A percentile compares a stretch with the other conserved stretches of the same genome.
phyloP scores from a whole-genome alignment of 2,888 invertebrate species.

The Hypolimnas misippus region DNA sequence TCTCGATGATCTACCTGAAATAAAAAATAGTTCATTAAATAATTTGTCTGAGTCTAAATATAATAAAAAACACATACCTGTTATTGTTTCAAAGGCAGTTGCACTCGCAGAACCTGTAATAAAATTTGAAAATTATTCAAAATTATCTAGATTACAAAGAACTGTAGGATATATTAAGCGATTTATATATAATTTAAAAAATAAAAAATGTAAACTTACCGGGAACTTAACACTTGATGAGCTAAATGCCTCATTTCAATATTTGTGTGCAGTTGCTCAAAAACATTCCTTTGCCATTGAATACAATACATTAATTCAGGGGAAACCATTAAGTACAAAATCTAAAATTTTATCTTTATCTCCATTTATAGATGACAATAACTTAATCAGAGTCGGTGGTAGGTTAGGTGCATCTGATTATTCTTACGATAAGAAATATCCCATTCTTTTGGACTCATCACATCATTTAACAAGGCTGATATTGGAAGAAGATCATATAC shows the following conservation, averaged over 20 bases:
- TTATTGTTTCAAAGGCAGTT: not conserved
- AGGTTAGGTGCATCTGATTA: no score
- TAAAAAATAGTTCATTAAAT: conserved; percentile 2
- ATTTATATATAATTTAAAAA: conserved; percentile 36
- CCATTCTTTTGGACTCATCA: no score
- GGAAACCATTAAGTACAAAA: no score
- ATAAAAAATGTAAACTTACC: conserved; percentile 22
- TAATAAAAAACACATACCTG: conserved; percentile 14
- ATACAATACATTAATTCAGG: no score
- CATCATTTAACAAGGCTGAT: not conserved
- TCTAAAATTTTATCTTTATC: no score
- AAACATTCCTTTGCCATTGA: no score
- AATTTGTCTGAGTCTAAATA: conserved; percentile 6
- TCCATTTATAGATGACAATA: no score
- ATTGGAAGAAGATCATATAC: no score
- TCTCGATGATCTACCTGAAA: not conserved
- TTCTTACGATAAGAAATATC: no score
- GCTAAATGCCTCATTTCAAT: not conserved
- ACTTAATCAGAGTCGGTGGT: no score
- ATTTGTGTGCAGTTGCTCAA: no score
- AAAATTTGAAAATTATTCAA: conserved; percentile 26
- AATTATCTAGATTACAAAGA: conserved; percentile 29
- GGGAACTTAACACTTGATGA: conserved; percentile 29
- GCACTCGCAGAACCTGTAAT: conserved; percentile 17
- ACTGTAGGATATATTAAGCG: not conserved